Evolutionary conservation across 2,797 vertebrate genomes (phyloP), one percentile per base, ranked within the genome.

Genomic region (Galagoides demidoff): DNA sequence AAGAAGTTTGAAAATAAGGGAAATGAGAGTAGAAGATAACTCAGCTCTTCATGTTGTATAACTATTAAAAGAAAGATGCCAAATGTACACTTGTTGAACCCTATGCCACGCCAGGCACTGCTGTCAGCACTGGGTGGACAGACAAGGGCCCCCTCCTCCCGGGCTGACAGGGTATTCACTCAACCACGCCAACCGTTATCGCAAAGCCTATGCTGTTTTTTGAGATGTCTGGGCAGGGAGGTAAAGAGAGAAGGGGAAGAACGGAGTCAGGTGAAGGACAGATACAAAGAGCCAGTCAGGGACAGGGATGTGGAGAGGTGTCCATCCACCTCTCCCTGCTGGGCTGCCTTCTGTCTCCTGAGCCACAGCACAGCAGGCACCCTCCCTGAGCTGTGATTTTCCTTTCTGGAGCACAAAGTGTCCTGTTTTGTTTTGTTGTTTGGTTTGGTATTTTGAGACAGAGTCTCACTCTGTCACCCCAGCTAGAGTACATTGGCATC

Each of bases 11-110:
- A 81, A 76, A 70, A 39, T 6, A 22, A 71, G 74, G 70, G 17
- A 4, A 34, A 23, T 9, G 17, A 64, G 43, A 25, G 39, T 3
- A 13, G n/a, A 55, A 17, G 57, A 64, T 31, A 14, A 39, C 13
- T 5, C 4, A 20, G 37, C 16, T 29, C 29, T n/a, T 45, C 52
- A 12, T 0, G 0, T 25, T 16, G 29, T 0, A 10, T 6, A n/a
- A 27, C 71, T 17, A 6, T 43, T 27, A 45, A 59, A 68, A 61
- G 68, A 25, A 85, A 22, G 90, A 10, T 11, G 11, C 71, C 45
- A 49, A 0, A 55, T 23, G 9, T 12, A 23, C n/a, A 20, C 25
- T 23, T 37, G n/a, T n/a, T 27, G 77, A 66, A 8, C 13, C 43
- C 74, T 29, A 10, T 23, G 76, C 22, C 0, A 4, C 5, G 34